Evolutionary conservation across 1,140 invertebrate species (phyloP), one percentile per base, ranked within the genome.

Genomic region (Cephus cinctus): DNA sequence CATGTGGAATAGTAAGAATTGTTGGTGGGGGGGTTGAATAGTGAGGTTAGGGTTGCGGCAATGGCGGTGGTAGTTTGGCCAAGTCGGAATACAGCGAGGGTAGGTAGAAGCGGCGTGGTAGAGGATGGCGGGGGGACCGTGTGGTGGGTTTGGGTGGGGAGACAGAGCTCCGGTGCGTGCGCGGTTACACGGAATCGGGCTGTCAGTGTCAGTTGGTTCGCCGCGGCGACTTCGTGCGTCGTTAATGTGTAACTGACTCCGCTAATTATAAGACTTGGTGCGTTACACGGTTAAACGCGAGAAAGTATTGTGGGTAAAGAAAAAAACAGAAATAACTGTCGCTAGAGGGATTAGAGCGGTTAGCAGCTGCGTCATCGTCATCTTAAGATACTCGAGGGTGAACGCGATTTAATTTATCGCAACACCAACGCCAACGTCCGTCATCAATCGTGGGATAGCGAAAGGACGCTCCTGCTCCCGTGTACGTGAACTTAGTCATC

Each of bases 151-250:
- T 47, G 4, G 22, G 49, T 32, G 46, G 30, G 43, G 27, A 16
- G 46, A 35, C 22, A 39, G 41, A 47, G 43, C 41, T 40, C 41
- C 19, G 34, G 31, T 44, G 23, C 27, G 40, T 35, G 48, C 59
- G 49, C 46, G 31, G 43, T 39, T 38, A 39, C 38, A 51, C 43
- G 39, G 47, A 36, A 16, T 47, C 36, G 43, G 41, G 44, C 47
- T 54, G 52, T 61, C 61, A 59, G 56, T 59, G 54, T 59, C 57
- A 59, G 57, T 65, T 59, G 50, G 50, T 52, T 54, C 62, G 59
- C 51, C 55, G 50, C 55, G 54, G 53, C 50, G 53, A 46, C 49
- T 56, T 51, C 51, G 40, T 31, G 54, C 54, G 50, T 43, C 51
- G 41, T 48, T 44, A 35, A 21, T 49, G 30, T 25, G 39, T 38